Percentiles rank a stretch among this genome's conserved stretches.
Evolutionary conservation across 2,113 vertebrate genomes (phyloP).

Genomic region (Mus spicilegus): DNA sequence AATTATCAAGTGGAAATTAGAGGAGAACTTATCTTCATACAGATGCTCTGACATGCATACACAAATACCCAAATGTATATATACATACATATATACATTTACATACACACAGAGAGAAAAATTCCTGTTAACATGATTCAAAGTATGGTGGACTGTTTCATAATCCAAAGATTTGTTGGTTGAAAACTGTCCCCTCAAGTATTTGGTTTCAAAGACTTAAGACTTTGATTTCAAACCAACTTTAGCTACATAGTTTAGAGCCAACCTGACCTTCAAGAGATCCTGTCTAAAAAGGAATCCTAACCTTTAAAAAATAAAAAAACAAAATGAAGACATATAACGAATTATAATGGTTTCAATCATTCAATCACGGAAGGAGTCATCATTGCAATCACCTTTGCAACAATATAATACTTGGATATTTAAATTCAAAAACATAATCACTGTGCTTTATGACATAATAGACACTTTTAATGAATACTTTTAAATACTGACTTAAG

Average conservation of each 20-base stretch:
- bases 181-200: neutral
- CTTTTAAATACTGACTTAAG: neutral
- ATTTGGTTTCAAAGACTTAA: too few species aligned
- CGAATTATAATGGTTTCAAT: neutral
- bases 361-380: neutral
- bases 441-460: neutral
- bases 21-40: neutral
- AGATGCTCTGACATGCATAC: neutral
- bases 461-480: neutral
- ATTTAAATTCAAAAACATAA: neutral
- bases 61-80: neutral
- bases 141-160: neutral
- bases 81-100: neutral
- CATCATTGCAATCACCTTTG: neutral
- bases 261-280: neutral
- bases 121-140: neutral
- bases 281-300: neutral
- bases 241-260: neutral
- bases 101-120: neutral
- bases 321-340: neutral
- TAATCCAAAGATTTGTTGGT: neutral
- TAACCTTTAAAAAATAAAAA: neutral
- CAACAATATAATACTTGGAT: neutral
- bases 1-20: neutral
- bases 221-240: neutral